A percentile compares a stretch with the other conserved stretches of the same genome.
phyloP scores from a whole-genome alignment of 1,140 invertebrate genomes.

The Pinna nobilis region DNA sequence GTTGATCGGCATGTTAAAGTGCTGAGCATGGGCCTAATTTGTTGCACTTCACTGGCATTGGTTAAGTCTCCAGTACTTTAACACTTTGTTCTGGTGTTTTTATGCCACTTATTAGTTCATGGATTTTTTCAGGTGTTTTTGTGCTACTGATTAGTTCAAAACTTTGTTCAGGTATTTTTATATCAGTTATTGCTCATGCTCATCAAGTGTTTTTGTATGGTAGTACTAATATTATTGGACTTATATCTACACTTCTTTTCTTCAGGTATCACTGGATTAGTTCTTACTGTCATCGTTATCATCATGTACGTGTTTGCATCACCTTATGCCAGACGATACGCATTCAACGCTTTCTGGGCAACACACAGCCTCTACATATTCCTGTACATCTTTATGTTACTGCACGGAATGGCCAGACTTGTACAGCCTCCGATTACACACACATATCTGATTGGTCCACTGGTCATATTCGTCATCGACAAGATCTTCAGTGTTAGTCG shows the following conservation, averaged over 20 bases:
- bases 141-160: too few relatives aligned
- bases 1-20: too few relatives aligned
- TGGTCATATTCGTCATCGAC: conserved; percentile 91
- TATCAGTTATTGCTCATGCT: too few relatives aligned
- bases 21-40: too few relatives aligned
- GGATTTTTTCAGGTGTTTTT: too few relatives aligned
- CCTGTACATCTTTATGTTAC: conserved; percentile 90
- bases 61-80: too few relatives aligned
- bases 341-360: conserved; percentile 85
- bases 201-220: too few relatives aligned
- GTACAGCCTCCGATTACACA: conserved; percentile 88
- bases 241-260: neutral
- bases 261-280: conserved; percentile 91
- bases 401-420: conserved; percentile 90
- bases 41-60: too few relatives aligned
- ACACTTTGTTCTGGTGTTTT: too few relatives aligned
- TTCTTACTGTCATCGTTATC: conserved; percentile 94
- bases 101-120: too few relatives aligned
- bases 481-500: conserved; percentile 88
- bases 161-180: too few relatives aligned
- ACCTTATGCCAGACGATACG: conserved; percentile 91
- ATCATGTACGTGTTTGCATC: conserved; percentile 98
- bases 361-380: conserved; percentile 94
- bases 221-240: too few relatives aligned
- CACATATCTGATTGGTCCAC: conserved; percentile 96